Percentiles rank a stretch among this genome's conserved stretches.
These are phyloP conservation scores for Poecilus cupreus DNA, from an alignment of 2,888 invertebrate species.

Conservation along the genomic window DNA sequence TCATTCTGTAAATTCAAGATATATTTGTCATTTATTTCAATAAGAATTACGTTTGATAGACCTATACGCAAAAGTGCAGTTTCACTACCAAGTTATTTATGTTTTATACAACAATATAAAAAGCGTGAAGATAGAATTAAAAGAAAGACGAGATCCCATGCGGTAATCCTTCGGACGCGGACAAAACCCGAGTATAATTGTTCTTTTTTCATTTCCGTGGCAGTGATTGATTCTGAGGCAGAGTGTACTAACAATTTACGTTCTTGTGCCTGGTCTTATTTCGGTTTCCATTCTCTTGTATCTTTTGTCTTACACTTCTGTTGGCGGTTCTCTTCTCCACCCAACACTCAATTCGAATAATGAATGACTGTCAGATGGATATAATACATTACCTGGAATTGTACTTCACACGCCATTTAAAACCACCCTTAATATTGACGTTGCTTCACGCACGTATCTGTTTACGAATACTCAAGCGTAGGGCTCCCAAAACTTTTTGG, in stretches of 20 bases:
- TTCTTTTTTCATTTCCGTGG: neutral
- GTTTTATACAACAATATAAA: too few relatives aligned
- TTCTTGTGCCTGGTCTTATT: neutral
- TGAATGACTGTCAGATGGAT: slow-evolving; percentile 27
- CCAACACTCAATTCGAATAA: slow-evolving; percentile 6
- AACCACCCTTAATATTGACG: neutral
- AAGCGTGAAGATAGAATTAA: too few relatives aligned
- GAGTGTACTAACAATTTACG: neutral
- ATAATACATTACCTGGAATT: slow-evolving; percentile 28
- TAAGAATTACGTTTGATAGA: too few relatives aligned
- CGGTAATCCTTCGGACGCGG: too few relatives aligned
- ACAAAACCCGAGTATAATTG: slow-evolving; percentile 7
- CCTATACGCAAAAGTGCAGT: too few relatives aligned
- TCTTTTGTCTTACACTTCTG: neutral
- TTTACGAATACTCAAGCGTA: too few relatives aligned
- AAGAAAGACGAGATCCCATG: too few relatives aligned
- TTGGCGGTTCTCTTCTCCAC: neutral
- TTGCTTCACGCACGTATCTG: neutral
- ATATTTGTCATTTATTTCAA: too few relatives aligned
- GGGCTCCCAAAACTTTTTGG: too few relatives aligned
- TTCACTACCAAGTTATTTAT: too few relatives aligned
- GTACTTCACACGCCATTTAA: neutral
- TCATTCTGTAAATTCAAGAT: neutral
- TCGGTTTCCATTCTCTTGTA: slow-evolving; percentile 11
- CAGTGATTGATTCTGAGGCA: slow-evolving; percentile 8